phyloP scores from a whole-genome alignment of 2,797 vertebrate genomes.

The Apogon talboti region DNA sequence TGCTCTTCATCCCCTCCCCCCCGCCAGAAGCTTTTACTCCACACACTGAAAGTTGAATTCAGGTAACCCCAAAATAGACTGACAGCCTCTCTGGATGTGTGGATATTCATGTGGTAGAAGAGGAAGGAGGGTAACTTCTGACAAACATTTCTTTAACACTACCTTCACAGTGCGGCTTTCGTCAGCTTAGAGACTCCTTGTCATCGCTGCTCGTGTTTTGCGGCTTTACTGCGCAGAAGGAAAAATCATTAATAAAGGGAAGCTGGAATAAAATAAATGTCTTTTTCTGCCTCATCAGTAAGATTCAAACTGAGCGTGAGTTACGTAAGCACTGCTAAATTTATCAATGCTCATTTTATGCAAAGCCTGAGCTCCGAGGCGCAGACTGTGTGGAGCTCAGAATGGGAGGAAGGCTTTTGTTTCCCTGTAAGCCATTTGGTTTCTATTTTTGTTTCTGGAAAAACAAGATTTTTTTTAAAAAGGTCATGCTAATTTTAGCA shows the following conservation, averaged over 20 bases:
- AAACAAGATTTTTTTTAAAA: slow-evolving; percentile 65
- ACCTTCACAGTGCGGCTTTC: slow-evolving; percentile 40
- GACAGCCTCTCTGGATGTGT: slow-evolving; percentile 38
- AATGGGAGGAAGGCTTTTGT: slow-evolving; percentile 72
- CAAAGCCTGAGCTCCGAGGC: slow-evolving; percentile 78
- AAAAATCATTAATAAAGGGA: slow-evolving; percentile 68
- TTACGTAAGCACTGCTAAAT: slow-evolving; percentile 85
- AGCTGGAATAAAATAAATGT: slow-evolving; percentile 61
- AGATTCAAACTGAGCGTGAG: slow-evolving; percentile 79
- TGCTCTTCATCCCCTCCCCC: slow-evolving; percentile 5
- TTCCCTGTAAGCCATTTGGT: slow-evolving; percentile 71
- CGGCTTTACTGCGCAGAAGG: slow-evolving; percentile 60
- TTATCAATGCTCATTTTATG: slow-evolving; percentile 85
- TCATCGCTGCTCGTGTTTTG: slow-evolving; percentile 58
- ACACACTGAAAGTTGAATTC: slow-evolving; percentile 12
- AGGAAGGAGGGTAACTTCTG: neutral
- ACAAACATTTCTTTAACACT: slow-evolving; percentile 51
- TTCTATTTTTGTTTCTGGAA: slow-evolving; percentile 73
- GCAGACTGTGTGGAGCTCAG: slow-evolving; percentile 71
- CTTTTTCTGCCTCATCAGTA: slow-evolving; percentile 83
- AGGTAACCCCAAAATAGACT: slow-evolving; percentile 32
- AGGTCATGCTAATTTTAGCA: slow-evolving; percentile 78
- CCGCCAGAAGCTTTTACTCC: slow-evolving; percentile 20
- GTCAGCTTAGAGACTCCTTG: slow-evolving; percentile 43
- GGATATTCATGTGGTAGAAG: slow-evolving; percentile 24